These are phyloP conservation scores for Holacanthus passer DNA, from an alignment of 2,113 vertebrate species.

Conservation along the genomic window DNA sequence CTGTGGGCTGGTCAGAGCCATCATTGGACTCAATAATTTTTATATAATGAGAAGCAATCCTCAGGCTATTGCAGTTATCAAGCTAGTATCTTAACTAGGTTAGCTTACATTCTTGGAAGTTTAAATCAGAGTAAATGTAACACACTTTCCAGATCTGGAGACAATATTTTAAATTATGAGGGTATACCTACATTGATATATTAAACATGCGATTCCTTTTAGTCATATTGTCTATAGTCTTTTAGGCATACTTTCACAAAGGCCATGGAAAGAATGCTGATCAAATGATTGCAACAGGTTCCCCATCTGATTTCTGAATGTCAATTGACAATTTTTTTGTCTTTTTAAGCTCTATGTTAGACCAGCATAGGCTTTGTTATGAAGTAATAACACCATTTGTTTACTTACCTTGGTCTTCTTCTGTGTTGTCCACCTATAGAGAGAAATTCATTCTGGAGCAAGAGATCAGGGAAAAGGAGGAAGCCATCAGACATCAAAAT, in stretches of 20 bases:
- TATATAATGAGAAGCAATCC: neutral
- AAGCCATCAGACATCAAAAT: slow-evolving; percentile 90
- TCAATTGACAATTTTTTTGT: slow-evolving; percentile 1
- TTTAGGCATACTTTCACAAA: neutral
- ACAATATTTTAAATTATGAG: neutral
- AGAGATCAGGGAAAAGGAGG: slow-evolving; percentile 94
- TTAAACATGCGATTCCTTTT: neutral
- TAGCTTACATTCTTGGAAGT: neutral
- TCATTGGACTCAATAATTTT: neutral
- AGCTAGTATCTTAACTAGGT: neutral
- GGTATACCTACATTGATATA: no score
- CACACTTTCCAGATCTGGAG: neutral
- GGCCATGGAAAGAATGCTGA: neutral
- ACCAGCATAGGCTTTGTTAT: neutral
- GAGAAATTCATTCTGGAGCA: slow-evolving; percentile 94
- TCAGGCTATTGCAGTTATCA: neutral
- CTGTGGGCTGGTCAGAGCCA: neutral
- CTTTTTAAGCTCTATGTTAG: neutral
- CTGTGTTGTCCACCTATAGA: slow-evolving; percentile 71
- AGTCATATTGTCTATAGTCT: neutral
- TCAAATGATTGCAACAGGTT: neutral
- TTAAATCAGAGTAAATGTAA: neutral
- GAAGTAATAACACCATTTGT: neutral
- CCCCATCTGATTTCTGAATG: neutral
- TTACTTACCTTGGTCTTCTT: slow-evolving; percentile 8